Conservation (phyloP, 2,888 invertebrate species). For the Dastarcus helophoroides region DNA sequence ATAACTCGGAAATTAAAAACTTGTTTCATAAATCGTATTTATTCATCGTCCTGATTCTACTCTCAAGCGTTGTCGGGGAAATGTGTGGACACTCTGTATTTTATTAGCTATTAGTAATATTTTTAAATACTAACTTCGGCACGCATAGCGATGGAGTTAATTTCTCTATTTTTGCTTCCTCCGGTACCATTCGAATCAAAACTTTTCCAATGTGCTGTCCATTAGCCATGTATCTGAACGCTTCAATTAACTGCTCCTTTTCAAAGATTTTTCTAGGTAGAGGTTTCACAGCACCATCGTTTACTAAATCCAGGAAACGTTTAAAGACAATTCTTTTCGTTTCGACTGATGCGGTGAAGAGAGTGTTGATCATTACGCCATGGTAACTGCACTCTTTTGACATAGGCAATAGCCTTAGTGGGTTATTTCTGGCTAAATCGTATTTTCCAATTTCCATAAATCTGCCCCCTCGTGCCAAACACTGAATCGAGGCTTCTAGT, state of each 20-base stretch:
- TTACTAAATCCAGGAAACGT: constrained; percentile 39
- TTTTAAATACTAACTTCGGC: too few species aligned
- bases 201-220: constrained; percentile 76
- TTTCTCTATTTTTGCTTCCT: constrained; percentile 21
- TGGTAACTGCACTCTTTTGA: constrained; percentile 62
- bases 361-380: constrained; percentile 54
- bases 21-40: too few species aligned
- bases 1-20: too few species aligned
- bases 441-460: constrained; percentile 57
- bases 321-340: too few species aligned
- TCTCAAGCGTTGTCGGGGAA: too few species aligned
- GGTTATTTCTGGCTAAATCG: constrained; percentile 44
- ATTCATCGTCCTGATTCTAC: too few species aligned
- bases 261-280: constrained; percentile 52
- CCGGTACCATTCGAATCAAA: constrained; percentile 32
- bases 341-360: constrained; percentile 49
- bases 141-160: too few species aligned
- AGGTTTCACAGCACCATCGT: constrained; percentile 55
- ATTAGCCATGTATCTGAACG: constrained; percentile 52
- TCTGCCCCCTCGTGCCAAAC: constrained; percentile 35
- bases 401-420: constrained; percentile 52
- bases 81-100: too few species aligned
- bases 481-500: constrained; percentile 35
- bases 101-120: too few species aligned
- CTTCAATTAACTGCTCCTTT: constrained; percentile 55